Conservation (phyloP, 2,888 invertebrate genomes). For the Dicyrtoma fusca region DNA sequence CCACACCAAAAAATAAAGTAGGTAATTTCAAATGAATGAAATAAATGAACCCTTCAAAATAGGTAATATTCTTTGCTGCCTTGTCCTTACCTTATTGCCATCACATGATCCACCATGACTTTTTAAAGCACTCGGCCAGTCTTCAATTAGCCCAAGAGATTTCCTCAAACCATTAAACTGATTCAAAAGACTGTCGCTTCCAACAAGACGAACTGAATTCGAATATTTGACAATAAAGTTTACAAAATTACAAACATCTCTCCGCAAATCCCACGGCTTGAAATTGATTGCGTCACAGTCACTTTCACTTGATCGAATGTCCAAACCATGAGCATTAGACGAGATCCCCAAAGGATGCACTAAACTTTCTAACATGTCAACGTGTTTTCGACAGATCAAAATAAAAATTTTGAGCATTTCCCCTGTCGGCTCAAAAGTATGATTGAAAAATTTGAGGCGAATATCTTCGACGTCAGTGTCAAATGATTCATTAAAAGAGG, state of each 20-base stretch:
- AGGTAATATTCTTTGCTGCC: not conserved
- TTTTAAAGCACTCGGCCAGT: slow-evolving; percentile 44
- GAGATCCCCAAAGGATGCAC: not conserved
- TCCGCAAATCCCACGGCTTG: slow-evolving; percentile 46
- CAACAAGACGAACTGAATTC: slow-evolving; percentile 8
- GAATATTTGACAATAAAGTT: slow-evolving; percentile 40
- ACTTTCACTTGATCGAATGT: not conserved
- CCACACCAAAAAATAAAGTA: not conserved
- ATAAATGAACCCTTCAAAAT: not conserved
- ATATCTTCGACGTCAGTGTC: not conserved
- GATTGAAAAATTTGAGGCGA: slow-evolving; percentile 37
- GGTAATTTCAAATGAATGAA: not conserved
- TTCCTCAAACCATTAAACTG: slow-evolving; percentile 45
- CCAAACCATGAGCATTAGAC: not conserved
- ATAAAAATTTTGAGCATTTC: slow-evolving; percentile 40
- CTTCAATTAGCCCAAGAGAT: slow-evolving; percentile 35
- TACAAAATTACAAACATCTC: slow-evolving; percentile 44
- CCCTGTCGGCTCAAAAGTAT: slow-evolving; percentile 38
- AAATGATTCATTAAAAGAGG: slow-evolving; percentile 4
- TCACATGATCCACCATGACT: slow-evolving; percentile 45
- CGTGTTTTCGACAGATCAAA: slow-evolving; percentile 42
- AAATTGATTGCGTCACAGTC: not conserved
- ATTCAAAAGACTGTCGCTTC: slow-evolving; percentile 15
- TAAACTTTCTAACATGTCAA: slow-evolving; percentile 43
- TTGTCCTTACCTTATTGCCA: slow-evolving; percentile 45